A percentile compares a stretch with the other conserved stretches of the same genome.
Evolutionary conservation across 2,797 vertebrate species (phyloP).

Genomic region (Neosilurus mollespiculum): DNA sequence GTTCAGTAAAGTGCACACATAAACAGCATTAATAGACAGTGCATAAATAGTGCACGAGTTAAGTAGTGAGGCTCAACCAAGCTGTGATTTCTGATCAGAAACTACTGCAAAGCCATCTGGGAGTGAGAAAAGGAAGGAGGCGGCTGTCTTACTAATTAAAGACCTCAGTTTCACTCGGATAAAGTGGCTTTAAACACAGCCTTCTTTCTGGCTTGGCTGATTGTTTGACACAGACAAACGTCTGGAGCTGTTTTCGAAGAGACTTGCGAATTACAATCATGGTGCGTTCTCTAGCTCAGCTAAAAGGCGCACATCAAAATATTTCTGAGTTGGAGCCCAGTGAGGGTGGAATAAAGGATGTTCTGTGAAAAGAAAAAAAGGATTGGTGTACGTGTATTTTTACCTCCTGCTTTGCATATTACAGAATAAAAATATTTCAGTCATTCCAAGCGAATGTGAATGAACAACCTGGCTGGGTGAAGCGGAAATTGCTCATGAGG

Average conservation of each 20-base stretch:
- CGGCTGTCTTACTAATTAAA: conserved; percentile 51
- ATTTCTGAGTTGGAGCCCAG: conserved; percentile 19
- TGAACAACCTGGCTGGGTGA: conserved; percentile 8
- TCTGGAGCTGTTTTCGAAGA: conserved; percentile 40
- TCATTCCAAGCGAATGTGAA: neutral
- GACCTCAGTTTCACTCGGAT: conserved; percentile 41
- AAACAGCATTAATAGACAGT: conserved; percentile 58
- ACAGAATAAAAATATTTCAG: conserved; percentile 4
- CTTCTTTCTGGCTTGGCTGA: conserved; percentile 42
- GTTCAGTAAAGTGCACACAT: neutral
- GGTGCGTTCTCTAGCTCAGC: neutral
- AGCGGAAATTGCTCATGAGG: conserved; percentile 28
- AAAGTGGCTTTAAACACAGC: conserved; percentile 49
- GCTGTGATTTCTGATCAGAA: conserved; percentile 50
- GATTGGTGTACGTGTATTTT: conserved; percentile 13
- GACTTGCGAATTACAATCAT: conserved; percentile 26
- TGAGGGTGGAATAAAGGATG: conserved; percentile 24
- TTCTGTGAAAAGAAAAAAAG: conserved; percentile 1
- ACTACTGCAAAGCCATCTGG: conserved; percentile 58
- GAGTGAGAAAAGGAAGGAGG: conserved; percentile 49
- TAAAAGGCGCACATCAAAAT: conserved; percentile 34
- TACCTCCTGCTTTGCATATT: conserved; percentile 17
- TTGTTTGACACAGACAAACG: conserved; percentile 43
- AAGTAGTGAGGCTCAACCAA: conserved; percentile 53
- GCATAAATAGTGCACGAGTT: conserved; percentile 48